A percentile compares a stretch with the other conserved stretches of the same genome.
Conservation (phyloP, 2,797 vertebrate genomes). For the Myiothlypis chrysogaster region DNA sequence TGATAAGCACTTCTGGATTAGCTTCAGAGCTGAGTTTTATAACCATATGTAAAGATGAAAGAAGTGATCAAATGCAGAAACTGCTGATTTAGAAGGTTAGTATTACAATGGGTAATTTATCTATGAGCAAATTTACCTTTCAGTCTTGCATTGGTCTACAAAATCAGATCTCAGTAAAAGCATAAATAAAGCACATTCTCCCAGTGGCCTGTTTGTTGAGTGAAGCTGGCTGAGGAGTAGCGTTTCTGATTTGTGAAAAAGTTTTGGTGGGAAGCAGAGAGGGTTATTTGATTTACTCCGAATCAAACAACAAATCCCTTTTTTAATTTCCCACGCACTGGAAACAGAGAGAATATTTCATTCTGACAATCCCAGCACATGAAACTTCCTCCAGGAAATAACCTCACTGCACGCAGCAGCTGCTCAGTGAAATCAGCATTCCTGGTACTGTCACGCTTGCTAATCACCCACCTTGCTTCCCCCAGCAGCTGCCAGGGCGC, state of each 20-base stretch:
- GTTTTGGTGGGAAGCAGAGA: not conserved
- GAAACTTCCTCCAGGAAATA: slow-evolving; percentile 47
- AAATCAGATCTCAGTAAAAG: not conserved
- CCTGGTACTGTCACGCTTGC: not conserved
- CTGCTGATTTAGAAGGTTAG: not conserved
- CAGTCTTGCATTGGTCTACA: not conserved
- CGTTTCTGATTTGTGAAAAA: slow-evolving; percentile 3
- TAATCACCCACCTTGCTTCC: not conserved
- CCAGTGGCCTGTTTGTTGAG: not conserved
- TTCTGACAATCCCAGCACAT: not conserved
- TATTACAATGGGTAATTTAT: not conserved
- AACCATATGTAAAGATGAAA: not conserved
- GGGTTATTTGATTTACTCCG: not conserved
- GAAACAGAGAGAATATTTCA: not conserved
- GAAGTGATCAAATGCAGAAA: not conserved
- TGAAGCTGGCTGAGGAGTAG: not conserved
- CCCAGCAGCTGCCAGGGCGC: not conserved
- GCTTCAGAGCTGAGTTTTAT: not conserved
- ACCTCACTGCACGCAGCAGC: not conserved
- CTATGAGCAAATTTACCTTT: not conserved
- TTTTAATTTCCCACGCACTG: not conserved
- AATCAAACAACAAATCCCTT: not conserved
- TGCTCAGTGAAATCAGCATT: not conserved
- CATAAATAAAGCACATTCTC: not conserved
- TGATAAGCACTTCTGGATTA: not conserved